phyloP scores from a whole-genome alignment of 2,797 vertebrate species.

The Hippoglossus hippoglossus region DNA sequence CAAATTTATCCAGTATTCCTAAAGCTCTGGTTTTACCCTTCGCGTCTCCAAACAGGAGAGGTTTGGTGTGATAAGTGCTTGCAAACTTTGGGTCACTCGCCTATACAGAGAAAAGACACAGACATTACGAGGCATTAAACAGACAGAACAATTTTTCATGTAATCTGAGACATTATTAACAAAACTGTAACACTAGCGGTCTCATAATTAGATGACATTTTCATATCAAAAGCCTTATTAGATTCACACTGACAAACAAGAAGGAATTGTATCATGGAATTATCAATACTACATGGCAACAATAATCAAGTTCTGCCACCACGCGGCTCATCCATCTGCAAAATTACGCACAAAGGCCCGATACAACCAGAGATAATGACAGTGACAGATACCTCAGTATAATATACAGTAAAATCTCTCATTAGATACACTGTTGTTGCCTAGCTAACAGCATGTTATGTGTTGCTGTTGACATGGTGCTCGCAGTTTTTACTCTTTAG shows the following conservation, averaged over 20 bases:
- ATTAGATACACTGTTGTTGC: neutral
- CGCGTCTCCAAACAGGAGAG: slow-evolving; percentile 88
- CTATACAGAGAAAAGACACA: slow-evolving; percentile 60
- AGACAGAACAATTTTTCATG: neutral
- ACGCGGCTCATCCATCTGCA: too few species aligned
- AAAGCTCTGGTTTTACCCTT: slow-evolving; percentile 82
- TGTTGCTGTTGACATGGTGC: neutral
- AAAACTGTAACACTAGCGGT: neutral
- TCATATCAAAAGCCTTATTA: neutral
- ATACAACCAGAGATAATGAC: neutral
- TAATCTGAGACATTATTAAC: neutral
- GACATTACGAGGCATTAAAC: neutral
- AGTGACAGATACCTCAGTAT: neutral
- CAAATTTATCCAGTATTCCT: slow-evolving; percentile 89
- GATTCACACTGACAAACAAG: neutral
- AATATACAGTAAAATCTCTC: neutral
- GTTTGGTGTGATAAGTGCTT: slow-evolving; percentile 91
- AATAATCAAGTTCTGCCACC: too few species aligned
- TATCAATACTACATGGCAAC: too few species aligned
- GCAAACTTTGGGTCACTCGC: slow-evolving; percentile 88
- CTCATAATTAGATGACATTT: neutral
- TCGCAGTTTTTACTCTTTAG: neutral
- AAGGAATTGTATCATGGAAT: neutral
- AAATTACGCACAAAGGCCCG: neutral
- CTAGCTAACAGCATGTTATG: neutral